Conservation (phyloP, 2,797 vertebrate genomes). For the Cuniculus paca region DNA sequence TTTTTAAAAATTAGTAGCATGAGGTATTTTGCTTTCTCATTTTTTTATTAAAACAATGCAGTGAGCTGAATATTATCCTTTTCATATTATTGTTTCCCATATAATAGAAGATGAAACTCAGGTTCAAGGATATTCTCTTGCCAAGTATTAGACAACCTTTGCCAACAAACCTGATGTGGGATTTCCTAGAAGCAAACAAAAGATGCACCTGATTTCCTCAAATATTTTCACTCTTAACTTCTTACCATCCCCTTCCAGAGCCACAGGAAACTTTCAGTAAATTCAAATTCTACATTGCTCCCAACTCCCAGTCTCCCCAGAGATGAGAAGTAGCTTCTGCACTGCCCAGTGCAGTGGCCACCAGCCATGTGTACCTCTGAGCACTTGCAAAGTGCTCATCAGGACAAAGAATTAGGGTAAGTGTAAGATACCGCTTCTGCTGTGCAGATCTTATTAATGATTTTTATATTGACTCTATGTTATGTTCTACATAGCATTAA, state of each 20-base stretch:
- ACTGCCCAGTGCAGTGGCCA: not conserved
- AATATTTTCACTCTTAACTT: not conserved
- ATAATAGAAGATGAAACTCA: not conserved
- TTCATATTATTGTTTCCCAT: not conserved
- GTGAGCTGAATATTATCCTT: not conserved
- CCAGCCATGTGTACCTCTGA: not conserved
- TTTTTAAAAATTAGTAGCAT: not conserved
- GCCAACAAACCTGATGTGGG: not conserved
- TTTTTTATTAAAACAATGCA: not conserved
- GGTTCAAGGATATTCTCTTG: not conserved
- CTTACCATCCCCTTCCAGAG: not conserved
- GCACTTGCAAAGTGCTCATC: not conserved
- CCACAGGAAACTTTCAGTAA: not conserved
- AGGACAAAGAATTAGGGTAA: not conserved
- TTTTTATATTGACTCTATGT: not conserved
- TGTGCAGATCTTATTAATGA: not conserved
- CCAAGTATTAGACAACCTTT: not conserved
- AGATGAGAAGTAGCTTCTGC: not conserved
- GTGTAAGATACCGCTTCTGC: not conserved
- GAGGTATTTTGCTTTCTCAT: not conserved
- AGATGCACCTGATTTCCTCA: not conserved
- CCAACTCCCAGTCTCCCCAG: not conserved
- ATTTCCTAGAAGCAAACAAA: not conserved
- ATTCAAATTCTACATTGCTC: not conserved
- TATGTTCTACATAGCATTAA: conserved; percentile 5